A percentile compares a stretch with the other conserved stretches of the same genome.
Evolutionary conservation across 2,797 vertebrate genomes (phyloP).

Genomic region (Hirundo rustica): DNA sequence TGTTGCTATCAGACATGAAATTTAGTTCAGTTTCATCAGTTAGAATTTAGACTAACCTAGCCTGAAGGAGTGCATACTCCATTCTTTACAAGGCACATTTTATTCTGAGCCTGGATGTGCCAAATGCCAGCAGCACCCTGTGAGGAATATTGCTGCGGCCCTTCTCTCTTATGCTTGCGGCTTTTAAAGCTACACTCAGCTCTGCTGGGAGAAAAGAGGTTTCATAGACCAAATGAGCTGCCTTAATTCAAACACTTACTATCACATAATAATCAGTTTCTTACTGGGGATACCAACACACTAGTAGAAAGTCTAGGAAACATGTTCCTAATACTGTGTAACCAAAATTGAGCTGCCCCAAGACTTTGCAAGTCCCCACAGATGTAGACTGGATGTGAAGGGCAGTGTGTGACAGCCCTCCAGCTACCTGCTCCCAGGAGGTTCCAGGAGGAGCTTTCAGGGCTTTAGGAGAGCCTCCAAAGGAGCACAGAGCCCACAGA

Average conservation of each 20-base stretch:
- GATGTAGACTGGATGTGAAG: fast-evolving
- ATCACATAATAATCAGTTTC: background rate
- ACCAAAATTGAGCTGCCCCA: background rate
- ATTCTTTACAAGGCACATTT: background rate
- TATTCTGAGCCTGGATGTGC: no score
- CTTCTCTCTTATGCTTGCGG: background rate
- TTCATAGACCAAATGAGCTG: background rate
- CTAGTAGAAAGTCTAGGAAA: background rate
- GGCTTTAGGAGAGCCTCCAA: background rate
- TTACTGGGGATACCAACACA: background rate
- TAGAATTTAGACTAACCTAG: background rate
- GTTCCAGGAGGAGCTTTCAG: background rate
- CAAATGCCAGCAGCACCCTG: background rate
- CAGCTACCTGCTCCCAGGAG: background rate
- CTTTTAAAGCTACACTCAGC: background rate
- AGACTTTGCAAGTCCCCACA: background rate
- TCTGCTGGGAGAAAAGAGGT: background rate
- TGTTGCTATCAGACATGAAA: background rate
- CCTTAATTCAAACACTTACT: background rate
- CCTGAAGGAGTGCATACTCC: background rate
- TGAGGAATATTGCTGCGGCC: background rate
- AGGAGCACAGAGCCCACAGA: background rate
- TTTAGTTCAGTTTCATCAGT: background rate
- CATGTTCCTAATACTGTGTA: background rate
- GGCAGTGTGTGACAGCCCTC: background rate